phyloP scores from a whole-genome alignment of 2,888 invertebrate genomes.

The Volucella zonaria region DNA sequence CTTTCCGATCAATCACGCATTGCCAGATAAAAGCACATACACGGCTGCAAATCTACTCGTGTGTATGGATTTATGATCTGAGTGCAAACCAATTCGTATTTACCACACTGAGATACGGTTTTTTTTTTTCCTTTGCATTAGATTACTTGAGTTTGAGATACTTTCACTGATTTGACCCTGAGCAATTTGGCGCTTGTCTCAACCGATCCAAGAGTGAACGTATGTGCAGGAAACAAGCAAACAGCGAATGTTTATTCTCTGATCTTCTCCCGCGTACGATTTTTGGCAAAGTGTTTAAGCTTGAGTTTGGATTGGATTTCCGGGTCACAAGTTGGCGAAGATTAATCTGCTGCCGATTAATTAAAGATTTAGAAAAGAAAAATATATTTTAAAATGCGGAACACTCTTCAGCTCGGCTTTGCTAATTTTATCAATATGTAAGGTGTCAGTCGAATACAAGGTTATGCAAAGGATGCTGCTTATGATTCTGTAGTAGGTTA shows the following conservation, averaged over 20 bases:
- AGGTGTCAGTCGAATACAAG: too few relatives aligned
- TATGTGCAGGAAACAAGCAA: too few relatives aligned
- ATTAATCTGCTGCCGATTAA: constrained; percentile 10
- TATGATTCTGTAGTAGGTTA: too few relatives aligned
- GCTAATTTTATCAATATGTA: too few relatives aligned
- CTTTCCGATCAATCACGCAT: constrained; percentile 44
- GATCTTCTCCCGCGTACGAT: background rate
- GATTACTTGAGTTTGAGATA: constrained; percentile 17
- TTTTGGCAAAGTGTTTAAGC: constrained; percentile 6
- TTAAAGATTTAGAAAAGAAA: constrained; percentile 8
- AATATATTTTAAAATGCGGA: background rate
- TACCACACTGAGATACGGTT: constrained; percentile 5
- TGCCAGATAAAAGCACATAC: background rate
- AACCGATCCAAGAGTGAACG: background rate
- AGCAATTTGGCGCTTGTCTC: constrained; percentile 22
- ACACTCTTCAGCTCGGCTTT: too few relatives aligned
- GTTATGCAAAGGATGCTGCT: too few relatives aligned
- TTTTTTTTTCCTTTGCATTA: constrained; percentile 18
- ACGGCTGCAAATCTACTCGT: too few relatives aligned
- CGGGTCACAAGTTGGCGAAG: constrained; percentile 6
- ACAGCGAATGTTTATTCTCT: too few relatives aligned
- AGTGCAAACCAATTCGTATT: background rate
- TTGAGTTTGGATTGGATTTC: constrained; percentile 29
- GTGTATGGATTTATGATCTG: too few relatives aligned
- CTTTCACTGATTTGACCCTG: constrained; percentile 63